phyloP scores from a whole-genome alignment of 2,888 invertebrate genomes.

The Trachelus iudaicus region DNA sequence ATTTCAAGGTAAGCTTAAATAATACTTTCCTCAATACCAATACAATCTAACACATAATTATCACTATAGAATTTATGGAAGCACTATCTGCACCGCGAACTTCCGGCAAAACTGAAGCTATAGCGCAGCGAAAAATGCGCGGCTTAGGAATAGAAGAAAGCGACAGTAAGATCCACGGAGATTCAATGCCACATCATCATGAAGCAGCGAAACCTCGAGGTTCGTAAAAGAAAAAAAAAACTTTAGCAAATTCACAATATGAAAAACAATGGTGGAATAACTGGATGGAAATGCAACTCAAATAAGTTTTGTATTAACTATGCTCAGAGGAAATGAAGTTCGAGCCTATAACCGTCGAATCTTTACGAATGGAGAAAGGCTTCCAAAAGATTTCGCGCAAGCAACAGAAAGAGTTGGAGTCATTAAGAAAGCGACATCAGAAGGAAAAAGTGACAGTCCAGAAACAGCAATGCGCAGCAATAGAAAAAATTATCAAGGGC shows the following conservation, averaged over 20 bases:
- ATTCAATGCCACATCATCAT: conserved; percentile 50
- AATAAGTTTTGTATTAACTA: background rate
- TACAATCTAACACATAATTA: background rate
- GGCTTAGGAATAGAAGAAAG: conserved; percentile 93
- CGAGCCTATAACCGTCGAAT: conserved; percentile 90
- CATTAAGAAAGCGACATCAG: conserved; percentile 89
- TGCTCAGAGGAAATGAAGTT: conserved; percentile 73
- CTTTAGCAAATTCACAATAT: background rate
- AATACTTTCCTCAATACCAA: background rate
- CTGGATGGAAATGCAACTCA: background rate
- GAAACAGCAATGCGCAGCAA: conserved; percentile 89
- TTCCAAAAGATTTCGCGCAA: conserved; percentile 94
- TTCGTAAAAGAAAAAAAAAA: conserved; percentile 19
- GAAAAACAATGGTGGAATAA: background rate
- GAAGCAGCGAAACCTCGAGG: conserved; percentile 58
- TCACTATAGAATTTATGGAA: conserved; percentile 91
- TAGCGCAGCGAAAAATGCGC: conserved; percentile 85
- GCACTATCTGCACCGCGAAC: conserved; percentile 95
- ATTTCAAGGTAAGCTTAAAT: conserved; percentile 80
- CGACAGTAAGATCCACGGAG: conserved; percentile 66
- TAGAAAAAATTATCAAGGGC: conserved; percentile 94
- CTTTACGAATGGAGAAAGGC: conserved; percentile 87
- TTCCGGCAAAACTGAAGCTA: conserved; percentile 51
- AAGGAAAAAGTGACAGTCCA: conserved; percentile 93
- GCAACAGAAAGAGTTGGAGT: conserved; percentile 95